Evolutionary conservation across 1,140 invertebrate genomes (phyloP).

Genomic region (Hesperophylax magnus): DNA sequence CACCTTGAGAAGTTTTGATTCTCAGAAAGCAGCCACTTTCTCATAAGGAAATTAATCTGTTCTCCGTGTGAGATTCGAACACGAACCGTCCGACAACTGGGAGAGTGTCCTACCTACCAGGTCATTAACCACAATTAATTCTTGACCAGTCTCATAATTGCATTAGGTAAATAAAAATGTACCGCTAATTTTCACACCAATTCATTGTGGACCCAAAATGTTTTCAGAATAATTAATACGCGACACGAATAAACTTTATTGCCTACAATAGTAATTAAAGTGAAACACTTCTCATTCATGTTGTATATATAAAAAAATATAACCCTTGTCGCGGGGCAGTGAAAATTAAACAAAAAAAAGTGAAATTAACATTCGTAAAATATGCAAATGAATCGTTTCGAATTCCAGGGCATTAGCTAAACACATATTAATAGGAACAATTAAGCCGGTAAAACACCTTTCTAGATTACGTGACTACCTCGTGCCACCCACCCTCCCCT

Average conservation of each 20-base stretch:
- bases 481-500: neutral
- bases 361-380: conserved; percentile 52
- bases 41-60: no score
- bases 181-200: no score
- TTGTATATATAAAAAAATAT: neutral
- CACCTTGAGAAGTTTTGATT: no score
- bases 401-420: conserved; percentile 56
- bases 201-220: no score
- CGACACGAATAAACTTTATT: conserved; percentile 2
- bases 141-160: no score
- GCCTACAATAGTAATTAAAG: conserved; percentile 13
- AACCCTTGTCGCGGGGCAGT: conserved; percentile 8
- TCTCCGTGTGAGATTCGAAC: no score
- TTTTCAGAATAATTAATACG: no score
- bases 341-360: conserved; percentile 43
- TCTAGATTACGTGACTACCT: conserved; percentile 53
- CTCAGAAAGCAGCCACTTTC: no score
- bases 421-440: conserved; percentile 57
- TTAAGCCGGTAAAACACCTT: conserved; percentile 57
- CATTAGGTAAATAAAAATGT: no score
- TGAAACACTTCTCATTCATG: conserved; percentile 18
- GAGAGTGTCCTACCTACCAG: no score
- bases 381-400: conserved; percentile 55
- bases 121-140: no score
- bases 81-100: no score